These are phyloP conservation scores for Pseudomyrmex dendroicus DNA, from an alignment of 1,140 invertebrate genomes.

Conservation along the genomic window DNA sequence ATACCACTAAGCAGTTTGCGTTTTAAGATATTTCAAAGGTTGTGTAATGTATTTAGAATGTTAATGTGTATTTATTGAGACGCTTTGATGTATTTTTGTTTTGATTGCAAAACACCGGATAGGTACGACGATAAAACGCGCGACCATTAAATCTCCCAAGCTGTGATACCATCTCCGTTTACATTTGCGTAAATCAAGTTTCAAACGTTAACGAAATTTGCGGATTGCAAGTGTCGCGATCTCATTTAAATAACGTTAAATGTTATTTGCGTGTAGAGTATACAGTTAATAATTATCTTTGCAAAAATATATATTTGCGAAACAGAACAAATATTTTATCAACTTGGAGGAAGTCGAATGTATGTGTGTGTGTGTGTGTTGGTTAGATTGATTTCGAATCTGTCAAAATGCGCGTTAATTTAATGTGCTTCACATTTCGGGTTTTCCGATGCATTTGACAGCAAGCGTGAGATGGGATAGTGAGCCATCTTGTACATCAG, in stretches of 20 bases:
- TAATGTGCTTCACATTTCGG: slow-evolving; percentile 47
- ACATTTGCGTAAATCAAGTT: too few relatives aligned
- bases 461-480: slow-evolving; percentile 37
- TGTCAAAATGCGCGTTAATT: slow-evolving; percentile 43
- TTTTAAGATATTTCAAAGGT: slow-evolving; percentile 17
- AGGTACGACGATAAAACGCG: too few relatives aligned
- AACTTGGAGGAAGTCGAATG: not conserved
- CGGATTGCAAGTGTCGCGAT: too few relatives aligned
- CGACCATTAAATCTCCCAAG: too few relatives aligned
- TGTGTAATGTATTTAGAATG: not conserved
- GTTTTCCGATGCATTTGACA: slow-evolving; percentile 47
- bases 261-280: too few relatives aligned
- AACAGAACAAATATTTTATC: slow-evolving; percentile 3
- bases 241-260: too few relatives aligned
- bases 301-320: not conserved
- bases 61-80: not conserved
- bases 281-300: too few relatives aligned
- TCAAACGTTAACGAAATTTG: too few relatives aligned
- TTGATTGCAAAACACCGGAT: not conserved
- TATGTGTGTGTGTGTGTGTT: not conserved
- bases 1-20: slow-evolving; percentile 4
- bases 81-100: slow-evolving; percentile 30
- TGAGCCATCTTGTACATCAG: slow-evolving; percentile 46
- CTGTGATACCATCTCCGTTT: too few relatives aligned
- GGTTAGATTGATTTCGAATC: too few relatives aligned